These are phyloP conservation scores for Leucoraja erinaceus DNA, from an alignment of 2,113 vertebrate species.

Conservation along the genomic window DNA sequence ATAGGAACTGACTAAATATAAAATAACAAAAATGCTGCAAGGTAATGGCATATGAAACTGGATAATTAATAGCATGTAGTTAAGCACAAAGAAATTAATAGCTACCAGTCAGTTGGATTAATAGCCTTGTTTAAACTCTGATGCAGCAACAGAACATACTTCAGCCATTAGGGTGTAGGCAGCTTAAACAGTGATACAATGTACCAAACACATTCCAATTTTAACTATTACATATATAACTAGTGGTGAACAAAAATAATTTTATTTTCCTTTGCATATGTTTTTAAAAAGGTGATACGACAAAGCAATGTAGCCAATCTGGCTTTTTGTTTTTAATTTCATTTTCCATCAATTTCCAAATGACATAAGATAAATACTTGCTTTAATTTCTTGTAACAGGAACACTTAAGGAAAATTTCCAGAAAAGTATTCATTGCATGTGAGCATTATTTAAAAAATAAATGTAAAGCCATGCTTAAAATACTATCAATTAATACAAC, in stretches of 20 bases:
- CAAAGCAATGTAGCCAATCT: background rate
- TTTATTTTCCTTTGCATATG: background rate
- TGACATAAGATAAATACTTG: background rate
- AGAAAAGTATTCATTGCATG: background rate
- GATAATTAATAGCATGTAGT: background rate
- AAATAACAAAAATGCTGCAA: background rate
- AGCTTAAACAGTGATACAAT: conserved; percentile 27
- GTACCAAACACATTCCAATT: background rate
- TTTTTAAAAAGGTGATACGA: background rate
- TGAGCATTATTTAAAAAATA: background rate
- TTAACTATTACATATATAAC: background rate
- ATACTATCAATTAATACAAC: background rate
- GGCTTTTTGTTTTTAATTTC: background rate
- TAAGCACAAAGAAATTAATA: conserved; percentile 16
- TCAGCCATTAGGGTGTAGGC: conserved; percentile 12
- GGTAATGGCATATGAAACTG: background rate
- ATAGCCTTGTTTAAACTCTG: background rate
- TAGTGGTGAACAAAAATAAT: background rate
- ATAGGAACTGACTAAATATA: background rate
- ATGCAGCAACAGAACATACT: background rate
- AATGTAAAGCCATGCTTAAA: background rate
- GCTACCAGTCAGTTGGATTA: background rate
- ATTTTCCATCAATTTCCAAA: background rate
- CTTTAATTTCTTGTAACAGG: background rate
- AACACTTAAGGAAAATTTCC: conserved; percentile 2